phyloP scores from a whole-genome alignment of 2,113 vertebrate species.

The Gadus macrocephalus region DNA sequence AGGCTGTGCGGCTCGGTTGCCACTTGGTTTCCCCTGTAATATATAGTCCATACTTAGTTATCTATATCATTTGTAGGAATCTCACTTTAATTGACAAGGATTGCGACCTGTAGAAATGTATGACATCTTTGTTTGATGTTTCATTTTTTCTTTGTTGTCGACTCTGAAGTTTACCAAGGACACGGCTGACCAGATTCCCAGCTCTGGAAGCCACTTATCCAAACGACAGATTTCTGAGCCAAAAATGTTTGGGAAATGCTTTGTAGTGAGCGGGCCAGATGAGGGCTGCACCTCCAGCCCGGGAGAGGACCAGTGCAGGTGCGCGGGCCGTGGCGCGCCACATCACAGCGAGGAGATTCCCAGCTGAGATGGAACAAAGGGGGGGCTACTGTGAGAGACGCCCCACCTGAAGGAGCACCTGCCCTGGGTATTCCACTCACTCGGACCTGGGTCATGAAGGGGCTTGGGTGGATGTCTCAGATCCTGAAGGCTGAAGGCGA shows the following conservation, averaged over 20 bases:
- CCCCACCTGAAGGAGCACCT: slow-evolving; percentile 53
- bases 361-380: slow-evolving; percentile 34
- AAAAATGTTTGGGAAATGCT: slow-evolving; percentile 12
- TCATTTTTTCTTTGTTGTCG: neutral
- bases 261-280: slow-evolving; percentile 23
- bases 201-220: slow-evolving; percentile 2
- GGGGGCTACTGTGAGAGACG: slow-evolving; percentile 31
- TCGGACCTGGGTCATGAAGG: slow-evolving; percentile 4
- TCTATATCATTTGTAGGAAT: slow-evolving; percentile 7
- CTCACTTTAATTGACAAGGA: neutral
- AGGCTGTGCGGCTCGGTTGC: slow-evolving; percentile 11
- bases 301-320: slow-evolving; percentile 23
- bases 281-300: neutral
- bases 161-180: neutral
- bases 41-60: slow-evolving; percentile 5
- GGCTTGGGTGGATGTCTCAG: neutral
- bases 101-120: neutral
- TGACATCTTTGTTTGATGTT: slow-evolving; percentile 21
- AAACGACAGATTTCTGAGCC: slow-evolving; percentile 1
- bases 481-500: neutral
- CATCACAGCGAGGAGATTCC: slow-evolving; percentile 17
- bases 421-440: slow-evolving; percentile 34
- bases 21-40: neutral
- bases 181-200: neutral
- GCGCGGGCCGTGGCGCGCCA: slow-evolving; percentile 16